Base-by-base conservation (phyloP, 2,888 invertebrate genomes). In the Colostygia pectinataria region DNA sequence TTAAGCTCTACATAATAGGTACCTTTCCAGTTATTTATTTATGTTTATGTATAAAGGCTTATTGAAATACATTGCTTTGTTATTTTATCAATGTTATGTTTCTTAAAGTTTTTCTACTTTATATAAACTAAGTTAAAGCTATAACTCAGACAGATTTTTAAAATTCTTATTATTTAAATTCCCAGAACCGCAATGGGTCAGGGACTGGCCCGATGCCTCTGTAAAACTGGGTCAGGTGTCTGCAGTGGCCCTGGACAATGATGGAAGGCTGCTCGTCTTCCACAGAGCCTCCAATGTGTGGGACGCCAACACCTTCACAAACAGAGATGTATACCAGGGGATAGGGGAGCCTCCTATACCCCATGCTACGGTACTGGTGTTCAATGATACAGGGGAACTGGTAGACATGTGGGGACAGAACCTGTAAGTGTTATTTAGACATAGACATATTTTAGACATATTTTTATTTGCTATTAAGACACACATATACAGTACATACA, bases 251-350 rank as follows among this genome's bases (percentile, higher is more conserved):
- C 86, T 96, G 9, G 96, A 97, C 73, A 88, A 85, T 1, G 72
- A 87, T n/a, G 96, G 95, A 0, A 92, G 93, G 53, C 88, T 97
- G 7, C 92, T 94, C 8, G 92, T 97, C 27, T 97, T 98, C 74
- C 98, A 98, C 79, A 91, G 98, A 58, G 95, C 93, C 0, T 85
- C 92, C 44, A 90, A 93, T 57, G 73, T 91, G 0, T 95, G 95
- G 95, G 91, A 89, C 45, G 71, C 68, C 2, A 70, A 63, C 2
- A 92, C 95, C 0, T 96, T 96, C 69, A 81, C 91, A 33, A 56
- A 62, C 0, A 69, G 83, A 8, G 91, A 95, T 71, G 90, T 92
- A 0, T 94, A 91, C 65, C 77, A 74, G 40, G 85, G 91, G 44
- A 86, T 79, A 12, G 82, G 80, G 0, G 82, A 91, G 25, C 93